These are phyloP conservation scores for Nycteola revayana DNA, from an alignment of 2,888 invertebrate genomes.

Conservation along the genomic window DNA sequence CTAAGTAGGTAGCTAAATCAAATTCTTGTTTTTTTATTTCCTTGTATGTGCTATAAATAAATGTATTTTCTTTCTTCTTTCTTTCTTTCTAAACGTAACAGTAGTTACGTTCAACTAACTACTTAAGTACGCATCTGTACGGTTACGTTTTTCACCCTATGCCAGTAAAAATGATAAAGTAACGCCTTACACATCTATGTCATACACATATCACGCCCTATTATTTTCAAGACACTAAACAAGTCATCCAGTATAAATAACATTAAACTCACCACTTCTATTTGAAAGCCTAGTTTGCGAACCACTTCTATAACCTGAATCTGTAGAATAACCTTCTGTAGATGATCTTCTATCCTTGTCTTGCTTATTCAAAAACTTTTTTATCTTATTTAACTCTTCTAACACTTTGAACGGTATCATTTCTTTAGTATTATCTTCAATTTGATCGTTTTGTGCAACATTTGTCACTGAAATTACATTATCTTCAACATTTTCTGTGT, in stretches of 20 bases:
- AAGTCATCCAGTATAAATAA: too few species aligned
- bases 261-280: conserved; percentile 26
- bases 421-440: conserved; percentile 22
- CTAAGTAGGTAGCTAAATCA: too few species aligned
- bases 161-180: too few species aligned
- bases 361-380: conserved; percentile 13
- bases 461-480: neutral
- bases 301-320: conserved; percentile 61
- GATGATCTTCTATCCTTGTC: conserved; percentile 24
- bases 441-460: conserved; percentile 7
- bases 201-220: too few species aligned
- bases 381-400: conserved; percentile 60
- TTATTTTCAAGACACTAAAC: neutral
- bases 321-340: conserved; percentile 36
- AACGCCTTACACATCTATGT: too few species aligned
- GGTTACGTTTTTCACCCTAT: too few species aligned
- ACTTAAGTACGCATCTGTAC: too few species aligned
- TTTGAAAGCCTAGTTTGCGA: conserved; percentile 41
- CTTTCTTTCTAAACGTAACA: too few species aligned
- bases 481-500: neutral
- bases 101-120: too few species aligned
- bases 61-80: too few species aligned
- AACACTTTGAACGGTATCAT: conserved; percentile 61
- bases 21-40: too few species aligned
- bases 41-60: too few species aligned